Percentiles rank a stretch among this genome's conserved stretches.
phyloP scores from a whole-genome alignment of 1,140 invertebrate species.

The Drosophila pallidifrons region DNA sequence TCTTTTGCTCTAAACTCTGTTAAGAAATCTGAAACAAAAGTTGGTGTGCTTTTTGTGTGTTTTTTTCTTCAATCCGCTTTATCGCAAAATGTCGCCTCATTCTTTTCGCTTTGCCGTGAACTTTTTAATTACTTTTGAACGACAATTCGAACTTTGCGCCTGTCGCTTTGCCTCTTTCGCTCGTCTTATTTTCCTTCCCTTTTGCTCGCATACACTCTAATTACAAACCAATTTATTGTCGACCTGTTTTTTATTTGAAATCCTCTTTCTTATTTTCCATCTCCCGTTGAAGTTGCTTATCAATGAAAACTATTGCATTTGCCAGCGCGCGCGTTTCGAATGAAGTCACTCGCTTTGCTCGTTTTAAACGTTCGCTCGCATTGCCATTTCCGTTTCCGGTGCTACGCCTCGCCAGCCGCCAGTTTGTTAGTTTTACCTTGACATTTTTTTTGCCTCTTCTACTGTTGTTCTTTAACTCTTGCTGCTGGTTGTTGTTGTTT shows the following conservation, averaged over 20 bases:
- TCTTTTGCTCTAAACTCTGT: conserved; percentile 22
- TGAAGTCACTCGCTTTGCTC: conserved; percentile 36
- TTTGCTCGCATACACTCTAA: conserved; percentile 62
- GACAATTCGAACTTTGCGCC: conserved; percentile 78
- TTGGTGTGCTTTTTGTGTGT: not conserved
- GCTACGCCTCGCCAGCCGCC: conserved; percentile 50
- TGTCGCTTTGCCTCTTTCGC: conserved; percentile 26
- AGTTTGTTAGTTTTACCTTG: conserved; percentile 80
- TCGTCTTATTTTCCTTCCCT: conserved; percentile 15
- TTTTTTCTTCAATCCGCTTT: conserved; percentile 32
- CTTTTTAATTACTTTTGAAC: conserved; percentile 83
- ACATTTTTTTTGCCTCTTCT: conserved; percentile 62
- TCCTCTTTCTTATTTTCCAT: conserved; percentile 32
- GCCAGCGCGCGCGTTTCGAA: conserved; percentile 1
- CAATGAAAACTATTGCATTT: conserved; percentile 51
- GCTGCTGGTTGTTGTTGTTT: too few relatives aligned
- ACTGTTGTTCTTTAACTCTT: conserved; percentile 38
- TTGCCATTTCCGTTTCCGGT: conserved; percentile 78
- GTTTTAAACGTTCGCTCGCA: conserved; percentile 60
- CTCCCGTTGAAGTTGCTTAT: conserved; percentile 57
- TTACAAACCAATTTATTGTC: conserved; percentile 70
- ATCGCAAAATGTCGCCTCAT: conserved; percentile 74
- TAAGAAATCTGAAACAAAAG: conserved; percentile 36
- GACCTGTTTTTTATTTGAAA: conserved; percentile 42
- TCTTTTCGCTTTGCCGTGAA: conserved; percentile 65